A percentile compares a stretch with the other conserved stretches of the same genome.
Evolutionary conservation across 2,797 vertebrate species (phyloP).

Genomic region (Lagorchestes hirsutus): DNA sequence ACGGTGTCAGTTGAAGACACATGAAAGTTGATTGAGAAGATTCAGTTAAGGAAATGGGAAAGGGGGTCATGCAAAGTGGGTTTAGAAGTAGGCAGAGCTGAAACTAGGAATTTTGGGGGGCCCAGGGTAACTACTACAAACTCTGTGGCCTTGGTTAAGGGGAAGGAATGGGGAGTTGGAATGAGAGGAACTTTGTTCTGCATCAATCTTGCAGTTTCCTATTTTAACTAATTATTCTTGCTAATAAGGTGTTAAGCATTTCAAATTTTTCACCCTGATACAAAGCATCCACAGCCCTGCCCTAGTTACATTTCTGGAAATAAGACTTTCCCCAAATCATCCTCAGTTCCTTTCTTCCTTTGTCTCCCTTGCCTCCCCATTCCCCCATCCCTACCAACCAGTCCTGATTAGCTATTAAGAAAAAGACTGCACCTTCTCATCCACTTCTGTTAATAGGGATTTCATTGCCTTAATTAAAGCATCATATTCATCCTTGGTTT

Average conservation of each 20-base stretch:
- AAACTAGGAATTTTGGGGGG: no score
- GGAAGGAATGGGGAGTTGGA: background rate
- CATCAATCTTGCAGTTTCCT: background rate
- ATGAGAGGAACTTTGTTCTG: background rate
- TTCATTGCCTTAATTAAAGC: slow-evolving; percentile 80
- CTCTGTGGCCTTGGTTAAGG: background rate
- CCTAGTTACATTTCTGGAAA: background rate
- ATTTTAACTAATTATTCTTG: background rate
- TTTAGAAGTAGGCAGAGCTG: no score
- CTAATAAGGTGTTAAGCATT: background rate
- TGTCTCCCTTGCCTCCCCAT: background rate
- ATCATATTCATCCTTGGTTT: slow-evolving; percentile 76
- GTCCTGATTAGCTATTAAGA: background rate
- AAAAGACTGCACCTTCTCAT: slow-evolving; percentile 79
- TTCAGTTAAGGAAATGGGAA: no score
- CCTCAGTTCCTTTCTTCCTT: background rate
- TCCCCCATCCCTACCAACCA: background rate
- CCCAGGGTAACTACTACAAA: no score
- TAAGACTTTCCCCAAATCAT: background rate
- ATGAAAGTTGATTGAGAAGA: no score
- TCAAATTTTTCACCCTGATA: background rate
- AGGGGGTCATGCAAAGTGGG: no score
- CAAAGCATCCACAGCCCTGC: background rate
- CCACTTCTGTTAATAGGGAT: slow-evolving; percentile 76
- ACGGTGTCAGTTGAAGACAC: no score